Base-by-base conservation (phyloP, 23 tunicate species). In the Styela clava region DNA sequence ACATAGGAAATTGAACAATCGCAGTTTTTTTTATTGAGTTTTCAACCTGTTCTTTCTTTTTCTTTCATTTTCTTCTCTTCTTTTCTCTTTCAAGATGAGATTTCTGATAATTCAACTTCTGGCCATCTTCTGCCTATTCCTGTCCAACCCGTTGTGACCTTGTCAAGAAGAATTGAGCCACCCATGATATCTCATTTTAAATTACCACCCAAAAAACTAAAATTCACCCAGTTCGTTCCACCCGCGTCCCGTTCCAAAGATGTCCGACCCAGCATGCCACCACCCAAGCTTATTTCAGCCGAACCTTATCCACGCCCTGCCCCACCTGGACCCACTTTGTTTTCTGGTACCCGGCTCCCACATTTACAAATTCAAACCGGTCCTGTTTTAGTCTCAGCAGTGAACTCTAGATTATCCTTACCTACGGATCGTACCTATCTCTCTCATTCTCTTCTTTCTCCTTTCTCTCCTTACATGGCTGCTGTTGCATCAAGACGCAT, bases 371-470 rank as follows among this genome's bases (percentile, higher is more conserved):
- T 44, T 67, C 71, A 18, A 67, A 67, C 31, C 30, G 30, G 71
- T 67, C 71, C 71, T 67, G 2, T 67, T 67, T 29, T 67, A 22
- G 71, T 67, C 22, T 27, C 31, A 16, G n/a, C 1, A 5, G 56
- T 44, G 7, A 44, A 12, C 9, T 44, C 56, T 12, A 7, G 56
- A 5, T 7, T 44, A 44, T 12, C 56, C 12, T 44, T 44, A 44
- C 19, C 71, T 18, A 29, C 71, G 31, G 22, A 0, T 67, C 22
- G 31, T 67, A 27, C 31, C 22, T 29, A 67, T 67, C 31, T 67
- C 31, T 29, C 71, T 67, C 71, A 67, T 29, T 67, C 71, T 67
- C n/a, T 67, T 67, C 30, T 67, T 22, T 67, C 71, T 67, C 71
- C 71, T 18, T 67, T 67, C 24, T 67, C 71, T 67, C 31, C 71